Evolutionary conservation across 2,888 invertebrate species (phyloP).

Genomic region (Sarcophaga rosellei): DNA sequence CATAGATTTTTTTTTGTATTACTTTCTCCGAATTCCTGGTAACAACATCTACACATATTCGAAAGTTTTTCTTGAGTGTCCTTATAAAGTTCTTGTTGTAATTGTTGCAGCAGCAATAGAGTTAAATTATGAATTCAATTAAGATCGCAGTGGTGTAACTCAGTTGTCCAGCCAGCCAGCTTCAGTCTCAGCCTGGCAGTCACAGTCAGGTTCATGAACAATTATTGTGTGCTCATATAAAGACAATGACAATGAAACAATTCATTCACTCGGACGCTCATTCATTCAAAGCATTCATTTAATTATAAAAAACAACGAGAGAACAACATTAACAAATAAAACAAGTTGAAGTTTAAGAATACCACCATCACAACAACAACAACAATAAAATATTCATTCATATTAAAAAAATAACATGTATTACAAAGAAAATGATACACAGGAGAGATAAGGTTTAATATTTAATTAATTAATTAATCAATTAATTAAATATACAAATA

Average conservation of each 20-base stretch:
- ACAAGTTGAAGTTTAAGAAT: conserved; percentile 24
- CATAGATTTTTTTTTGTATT: too few relatives aligned
- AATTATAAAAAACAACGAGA: conserved; percentile 24
- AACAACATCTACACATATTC: too few relatives aligned
- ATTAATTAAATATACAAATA: too few relatives aligned
- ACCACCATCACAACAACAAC: not conserved
- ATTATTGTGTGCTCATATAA: not conserved
- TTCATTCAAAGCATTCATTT: conserved; percentile 21
- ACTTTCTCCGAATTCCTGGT: too few relatives aligned
- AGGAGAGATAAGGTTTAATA: not conserved
- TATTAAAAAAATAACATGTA: not conserved
- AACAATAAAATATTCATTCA: conserved; percentile 24
- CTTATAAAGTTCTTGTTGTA: too few relatives aligned
- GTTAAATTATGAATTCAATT: not conserved
- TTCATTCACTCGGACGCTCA: not conserved
- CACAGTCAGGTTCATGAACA: too few relatives aligned
- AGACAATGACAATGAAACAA: conserved; percentile 13
- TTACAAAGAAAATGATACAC: not conserved
- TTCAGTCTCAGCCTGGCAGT: too few relatives aligned
- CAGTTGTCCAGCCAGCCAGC: not conserved
- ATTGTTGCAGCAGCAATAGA: not conserved
- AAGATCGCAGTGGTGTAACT: not conserved
- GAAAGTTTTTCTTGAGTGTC: too few relatives aligned
- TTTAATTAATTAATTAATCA: too few relatives aligned
- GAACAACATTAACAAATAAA: too few relatives aligned